phyloP scores from a whole-genome alignment of 2,797 vertebrate species.

The Falco biarmicus region DNA sequence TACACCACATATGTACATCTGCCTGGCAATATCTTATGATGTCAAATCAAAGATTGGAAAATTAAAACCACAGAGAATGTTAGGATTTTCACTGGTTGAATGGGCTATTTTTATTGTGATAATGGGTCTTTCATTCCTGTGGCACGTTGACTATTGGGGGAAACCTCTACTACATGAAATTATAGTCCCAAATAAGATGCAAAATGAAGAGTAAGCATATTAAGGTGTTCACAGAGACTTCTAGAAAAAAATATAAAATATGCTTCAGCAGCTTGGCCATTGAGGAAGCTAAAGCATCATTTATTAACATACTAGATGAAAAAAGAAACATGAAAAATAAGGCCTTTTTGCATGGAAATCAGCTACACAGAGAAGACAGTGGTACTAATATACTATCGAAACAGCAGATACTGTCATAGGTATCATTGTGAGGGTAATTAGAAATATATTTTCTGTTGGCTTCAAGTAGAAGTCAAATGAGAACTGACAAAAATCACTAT shows the following conservation, averaged over 20 bases:
- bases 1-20: not conserved
- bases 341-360: not conserved
- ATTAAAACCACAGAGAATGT: not conserved
- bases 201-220: not conserved
- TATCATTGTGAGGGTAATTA: not conserved
- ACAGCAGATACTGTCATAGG: not conserved
- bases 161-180: not conserved
- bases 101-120: not conserved
- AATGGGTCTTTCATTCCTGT: not conserved
- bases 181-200: not conserved
- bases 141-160: not conserved
- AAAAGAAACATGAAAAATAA: not conserved
- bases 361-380: not conserved
- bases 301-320: not conserved
- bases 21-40: not conserved
- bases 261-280: not conserved
- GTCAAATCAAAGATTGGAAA: not conserved
- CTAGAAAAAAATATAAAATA: not conserved
- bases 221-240: not conserved
- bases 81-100: not conserved
- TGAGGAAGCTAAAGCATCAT: not conserved
- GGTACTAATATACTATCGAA: not conserved
- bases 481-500: not conserved
- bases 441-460: not conserved
- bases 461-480: constrained; percentile 2